Conservation (phyloP, 1,140 invertebrate species). For the Globodera rostochiensis region DNA sequence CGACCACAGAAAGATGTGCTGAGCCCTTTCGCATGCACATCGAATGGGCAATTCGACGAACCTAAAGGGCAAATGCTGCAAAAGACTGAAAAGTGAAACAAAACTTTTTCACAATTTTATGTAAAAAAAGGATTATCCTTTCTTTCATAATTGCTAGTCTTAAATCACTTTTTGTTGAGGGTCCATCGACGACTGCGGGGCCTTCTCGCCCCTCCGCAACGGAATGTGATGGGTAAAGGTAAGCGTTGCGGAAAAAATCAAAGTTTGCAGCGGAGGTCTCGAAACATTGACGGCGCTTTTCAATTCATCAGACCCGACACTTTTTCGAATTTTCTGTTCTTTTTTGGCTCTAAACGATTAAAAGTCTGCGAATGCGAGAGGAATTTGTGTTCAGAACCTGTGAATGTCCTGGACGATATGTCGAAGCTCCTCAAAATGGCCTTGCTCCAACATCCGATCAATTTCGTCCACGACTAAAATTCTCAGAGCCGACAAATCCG, state of each 20-base stretch:
- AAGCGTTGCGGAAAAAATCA: slow-evolving; percentile 96
- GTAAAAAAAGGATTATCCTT: neutral
- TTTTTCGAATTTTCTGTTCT: slow-evolving; percentile 42
- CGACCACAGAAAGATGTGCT: slow-evolving; percentile 77
- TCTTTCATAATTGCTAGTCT: too few relatives aligned
- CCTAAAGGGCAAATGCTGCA: neutral
- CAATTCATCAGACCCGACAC: neutral
- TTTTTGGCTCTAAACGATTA: slow-evolving; percentile 42
- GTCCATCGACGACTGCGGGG: neutral
- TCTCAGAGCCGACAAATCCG: slow-evolving; percentile 68
- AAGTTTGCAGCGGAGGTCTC: slow-evolving; percentile 76
- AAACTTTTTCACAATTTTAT: neutral
- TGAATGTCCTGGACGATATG: slow-evolving; percentile 81
- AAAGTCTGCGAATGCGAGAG: neutral
- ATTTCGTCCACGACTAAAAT: slow-evolving; percentile 96
- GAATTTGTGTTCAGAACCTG: slow-evolving; percentile 66
- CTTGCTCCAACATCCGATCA: slow-evolving; percentile 93
- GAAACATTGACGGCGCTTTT: neutral
- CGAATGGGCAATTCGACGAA: slow-evolving; percentile 34
- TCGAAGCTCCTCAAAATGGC: slow-evolving; percentile 90
- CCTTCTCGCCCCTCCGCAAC: slow-evolving; percentile 68
- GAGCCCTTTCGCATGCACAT: slow-evolving; percentile 80
- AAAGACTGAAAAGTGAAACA: neutral
- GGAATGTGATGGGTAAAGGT: slow-evolving; percentile 73
- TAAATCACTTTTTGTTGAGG: slow-evolving; percentile 22